Base-by-base conservation (phyloP, 2,888 invertebrate genomes). In the Apamea crenata region DNA sequence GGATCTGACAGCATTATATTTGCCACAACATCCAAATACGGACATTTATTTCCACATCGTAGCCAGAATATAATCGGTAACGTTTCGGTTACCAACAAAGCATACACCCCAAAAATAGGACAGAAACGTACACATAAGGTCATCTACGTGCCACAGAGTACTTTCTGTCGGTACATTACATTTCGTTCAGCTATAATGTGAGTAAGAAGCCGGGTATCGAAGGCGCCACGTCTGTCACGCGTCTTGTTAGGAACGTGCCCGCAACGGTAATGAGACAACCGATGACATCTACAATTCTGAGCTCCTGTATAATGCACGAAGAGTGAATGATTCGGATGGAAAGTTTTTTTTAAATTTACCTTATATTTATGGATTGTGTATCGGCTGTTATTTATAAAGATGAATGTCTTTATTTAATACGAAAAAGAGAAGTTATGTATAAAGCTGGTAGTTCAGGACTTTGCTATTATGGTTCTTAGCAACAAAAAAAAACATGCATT, bases 181-280 rank as follows among this genome's bases (percentile, higher is more conserved):
- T 82, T 82, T 85, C 71, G 76, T 82, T 82, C 73, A 83, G 72
- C 50, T 81, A 29, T 66, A 83, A 85, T 78, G 84, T 81, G 74
- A 76, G 84, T 85, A 84, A 86, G 83, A 85, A 83, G 83, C 75
- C 81, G 77, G 77, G 87, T 89, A 90, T 85, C 78, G 81, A 78
- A 82, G 82, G 81, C 74, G 81, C 85, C 80, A 85, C 80, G 90
- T 90, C 89, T 80, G 88, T 89, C 91, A 90, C 90, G 88, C 70
- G 87, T 91, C 92, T 93, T 91, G 92, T 93, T 92, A 92, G 86
- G 76, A 81, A 93, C 93, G 93, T 93, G 93, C 88, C 85, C 83
- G 87, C 76, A 76, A 76, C 83, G 70, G 82, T 91, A 92, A 92
- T 91, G 91, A 91, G 88, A 86, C 87, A 84, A 67, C 80, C 56